Percentiles rank a stretch among this genome's conserved stretches.
Evolutionary conservation across 2,888 invertebrate species (phyloP).

Genomic region (Mesorhabditis sp.): DNA sequence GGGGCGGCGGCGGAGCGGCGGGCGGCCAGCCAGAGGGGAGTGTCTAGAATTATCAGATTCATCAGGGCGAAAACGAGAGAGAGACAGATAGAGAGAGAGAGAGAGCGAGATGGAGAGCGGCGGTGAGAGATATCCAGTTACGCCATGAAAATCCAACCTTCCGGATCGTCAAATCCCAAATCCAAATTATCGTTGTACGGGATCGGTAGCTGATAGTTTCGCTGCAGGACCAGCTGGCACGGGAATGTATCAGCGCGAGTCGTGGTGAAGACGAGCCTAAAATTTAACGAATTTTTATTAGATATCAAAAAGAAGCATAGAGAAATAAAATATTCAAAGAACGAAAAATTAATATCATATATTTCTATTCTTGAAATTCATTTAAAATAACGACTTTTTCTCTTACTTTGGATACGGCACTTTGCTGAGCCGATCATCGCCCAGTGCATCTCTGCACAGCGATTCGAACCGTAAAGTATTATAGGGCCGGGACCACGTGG

Average conservation of each 20-base stretch:
- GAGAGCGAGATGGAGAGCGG: too few relatives aligned
- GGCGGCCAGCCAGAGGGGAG: slow-evolving; percentile 85
- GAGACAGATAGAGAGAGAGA: too few relatives aligned
- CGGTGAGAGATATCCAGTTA: background rate
- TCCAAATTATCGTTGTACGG: slow-evolving; percentile 44
- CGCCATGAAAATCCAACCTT: slow-evolving; percentile 21
- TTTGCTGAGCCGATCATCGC: slow-evolving; percentile 82
- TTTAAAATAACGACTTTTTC: background rate
- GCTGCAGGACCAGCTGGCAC: slow-evolving; percentile 85
- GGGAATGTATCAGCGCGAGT: slow-evolving; percentile 87
- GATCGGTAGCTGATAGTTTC: slow-evolving; percentile 72
- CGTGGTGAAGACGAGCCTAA: slow-evolving; percentile 75
- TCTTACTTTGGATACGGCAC: slow-evolving; percentile 72
- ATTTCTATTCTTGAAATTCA: background rate
- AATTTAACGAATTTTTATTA: background rate
- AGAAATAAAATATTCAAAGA: background rate
- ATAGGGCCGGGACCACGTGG: slow-evolving; percentile 80
- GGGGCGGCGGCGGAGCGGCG: slow-evolving; percentile 94
- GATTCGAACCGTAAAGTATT: slow-evolving; percentile 78
- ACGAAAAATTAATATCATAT: background rate
- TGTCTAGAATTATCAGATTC: slow-evolving; percentile 60
- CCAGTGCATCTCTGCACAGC: slow-evolving; percentile 79
- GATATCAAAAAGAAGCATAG: too few relatives aligned
- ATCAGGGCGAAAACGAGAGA: background rate
- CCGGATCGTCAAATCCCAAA: slow-evolving; percentile 47